Evolutionary conservation across 2,888 invertebrate genomes (phyloP), one percentile per base, ranked within the genome.

Genomic region (Rhagonycha fulva): DNA sequence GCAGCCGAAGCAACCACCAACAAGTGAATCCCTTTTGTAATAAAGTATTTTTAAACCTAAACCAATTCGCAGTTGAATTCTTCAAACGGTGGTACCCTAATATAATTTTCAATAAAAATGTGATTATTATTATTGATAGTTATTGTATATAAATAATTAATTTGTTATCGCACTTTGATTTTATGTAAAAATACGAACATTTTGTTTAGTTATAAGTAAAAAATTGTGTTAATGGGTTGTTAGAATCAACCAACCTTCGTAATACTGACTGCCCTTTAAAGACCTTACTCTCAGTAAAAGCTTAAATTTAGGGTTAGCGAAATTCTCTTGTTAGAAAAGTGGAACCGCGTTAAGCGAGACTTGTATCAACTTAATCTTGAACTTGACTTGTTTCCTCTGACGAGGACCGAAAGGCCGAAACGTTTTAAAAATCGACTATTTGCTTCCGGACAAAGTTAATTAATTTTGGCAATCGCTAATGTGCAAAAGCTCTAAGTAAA

Each of bases 11-110:
- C 62, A 26, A 32, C 24, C 12, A 68, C 26, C 47, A 47, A 62
- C 62, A 70, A 74, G 66, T 74, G 74, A 70, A 74, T 63, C 23
- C 14, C 0, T 47, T 47, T 47, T 47, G 47, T 47, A 47, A 47
- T 24, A 23, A 66, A 66, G 26, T 62, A 66, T 66, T 66, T 24
- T 66, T 66, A 66, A 66, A 24, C 63, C 63, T 24, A 23, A 24
- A 66, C 63, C 63, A 66, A 66, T n/a, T 66, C n/a, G 26, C 9
- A 68, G 24, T 70, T 70, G 70, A 30, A 60, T 47, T 70, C 70
- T 70, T 70, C 70, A 70, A 70, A 70, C 26, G 26, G 47, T 68
- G 68, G 28, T 47, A 14, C 68, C 68, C 32, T 32, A 28, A 68
- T 32, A 68, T 68, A 26, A 66, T 66, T 66, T 66, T 24, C 23